These are phyloP conservation scores for Brenthis hecate DNA, from an alignment of 2,888 invertebrate genomes.

Conservation along the genomic window DNA sequence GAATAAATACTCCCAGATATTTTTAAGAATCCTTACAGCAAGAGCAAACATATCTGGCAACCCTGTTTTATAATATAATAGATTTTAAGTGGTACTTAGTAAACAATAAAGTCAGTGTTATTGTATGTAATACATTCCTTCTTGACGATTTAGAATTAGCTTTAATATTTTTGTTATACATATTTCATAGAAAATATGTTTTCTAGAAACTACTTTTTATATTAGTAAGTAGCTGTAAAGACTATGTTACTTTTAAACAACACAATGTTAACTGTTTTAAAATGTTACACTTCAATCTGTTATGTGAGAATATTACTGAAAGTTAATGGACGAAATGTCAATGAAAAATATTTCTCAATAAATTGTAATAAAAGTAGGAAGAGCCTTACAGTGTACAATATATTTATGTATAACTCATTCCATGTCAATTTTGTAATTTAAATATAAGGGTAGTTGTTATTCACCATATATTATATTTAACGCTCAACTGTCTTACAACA, in stretches of 20 bases:
- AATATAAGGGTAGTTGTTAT: constrained; percentile 4
- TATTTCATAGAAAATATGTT: constrained; percentile 8
- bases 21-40: no score
- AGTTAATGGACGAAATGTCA: no score
- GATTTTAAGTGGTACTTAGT: constrained; percentile 9
- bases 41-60: no score
- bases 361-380: no score
- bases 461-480: background rate
- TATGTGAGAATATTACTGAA: no score
- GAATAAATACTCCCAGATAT: background rate
- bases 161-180: constrained; percentile 33
- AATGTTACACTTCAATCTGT: no score
- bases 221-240: constrained; percentile 6
- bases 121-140: constrained; percentile 60
- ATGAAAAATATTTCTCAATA: no score
- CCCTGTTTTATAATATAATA: no score
- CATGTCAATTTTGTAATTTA: background rate
- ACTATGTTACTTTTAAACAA: background rate
- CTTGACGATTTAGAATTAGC: constrained; percentile 36
- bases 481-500: constrained; percentile 2
- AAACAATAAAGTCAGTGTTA: constrained; percentile 33
- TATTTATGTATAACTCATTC: background rate
- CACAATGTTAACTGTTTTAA: no score
- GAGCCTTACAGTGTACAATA: no score
- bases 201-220: constrained; percentile 4